phyloP scores from a whole-genome alignment of 2,888 invertebrate species.

The Drosophila mercatorum region DNA sequence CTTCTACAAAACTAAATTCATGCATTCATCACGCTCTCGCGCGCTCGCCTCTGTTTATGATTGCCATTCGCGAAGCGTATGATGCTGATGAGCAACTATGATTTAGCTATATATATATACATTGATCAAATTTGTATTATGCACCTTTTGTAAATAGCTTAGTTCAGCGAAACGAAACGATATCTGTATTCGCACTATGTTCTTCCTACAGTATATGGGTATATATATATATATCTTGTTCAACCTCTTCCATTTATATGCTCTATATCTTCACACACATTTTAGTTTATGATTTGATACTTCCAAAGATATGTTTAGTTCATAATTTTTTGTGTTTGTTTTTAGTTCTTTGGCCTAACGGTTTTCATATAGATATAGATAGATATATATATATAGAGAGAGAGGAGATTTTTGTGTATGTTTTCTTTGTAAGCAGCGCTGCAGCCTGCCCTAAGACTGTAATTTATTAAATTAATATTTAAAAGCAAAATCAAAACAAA shows the following conservation, averaged over 20 bases:
- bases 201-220: conserved; percentile 35
- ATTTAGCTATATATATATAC: background rate
- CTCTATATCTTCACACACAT: conserved; percentile 35
- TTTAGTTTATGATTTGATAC: conserved; percentile 72
- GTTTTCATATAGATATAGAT: conserved; percentile 23
- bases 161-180: conserved; percentile 30
- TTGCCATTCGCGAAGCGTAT: conserved; percentile 36
- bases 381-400: background rate
- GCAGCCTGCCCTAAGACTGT: conserved; percentile 68
- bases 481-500: conserved; percentile 13
- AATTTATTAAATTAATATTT: conserved; percentile 58
- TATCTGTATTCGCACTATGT: conserved; percentile 33
- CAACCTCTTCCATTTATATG: conserved; percentile 7
- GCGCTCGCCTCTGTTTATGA: conserved; percentile 44
- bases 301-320: conserved; percentile 79
- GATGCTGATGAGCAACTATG: conserved; percentile 23
- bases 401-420: conserved; percentile 17
- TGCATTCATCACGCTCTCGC: conserved; percentile 14
- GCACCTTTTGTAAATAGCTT: conserved; percentile 40
- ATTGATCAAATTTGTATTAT: conserved; percentile 6
- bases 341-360: conserved; percentile 48
- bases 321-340: conserved; percentile 42
- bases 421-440: conserved; percentile 44
- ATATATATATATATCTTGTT: background rate
- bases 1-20: conserved; percentile 5